Evolutionary conservation across 2,888 invertebrate species (phyloP), one percentile per base, ranked within the genome.

Genomic region (Myopa tessellatipennis): DNA sequence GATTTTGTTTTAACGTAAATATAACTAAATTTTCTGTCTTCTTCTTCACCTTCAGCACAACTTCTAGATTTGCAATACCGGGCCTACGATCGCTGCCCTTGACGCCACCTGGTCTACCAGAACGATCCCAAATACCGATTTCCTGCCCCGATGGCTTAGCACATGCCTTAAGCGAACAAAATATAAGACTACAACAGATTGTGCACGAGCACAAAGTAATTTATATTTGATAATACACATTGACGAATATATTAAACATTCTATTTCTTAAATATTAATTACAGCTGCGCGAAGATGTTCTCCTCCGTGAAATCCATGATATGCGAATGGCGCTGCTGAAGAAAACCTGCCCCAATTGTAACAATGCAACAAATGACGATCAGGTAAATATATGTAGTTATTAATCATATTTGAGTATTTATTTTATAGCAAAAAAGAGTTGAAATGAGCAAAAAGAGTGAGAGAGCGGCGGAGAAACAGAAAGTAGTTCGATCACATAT

Each of bases 141-240:
- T 86, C 88, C 79, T 89, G 89, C 81, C 89, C 88, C 38, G 89
- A 89, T 85, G 89, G 89, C 73, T 82, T 89, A 79, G 88, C 88
- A 50, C 89, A 89, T 83, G 89, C 89, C 74, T 82, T 89, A 77
- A 89, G 89, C 82, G 89, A 89, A 84, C 88, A 89, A 85, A 89
- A 89, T 80, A 86, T 89, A 85, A 90, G 96, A 81, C 91, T 97
- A 85, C 93, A 94, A 87, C 95, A 96, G 89, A 94, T 97, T 85
- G 93, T 95, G 83, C 91, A 93, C 78, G 94, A 95, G 82, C 94
- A 95, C 87, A 94, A 93, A 92, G 96, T 95, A 85, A 18, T 55
- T 58, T 55, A 0, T n/a, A 18, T 63, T 73, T 45, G 36, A 36
- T 71, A 26, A 26, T 40, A 7, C 1, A 45, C 12, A 26, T 26